Evolutionary conservation across 2,797 vertebrate genomes (phyloP).

Genomic region (Neosalanx taihuensis): DNA sequence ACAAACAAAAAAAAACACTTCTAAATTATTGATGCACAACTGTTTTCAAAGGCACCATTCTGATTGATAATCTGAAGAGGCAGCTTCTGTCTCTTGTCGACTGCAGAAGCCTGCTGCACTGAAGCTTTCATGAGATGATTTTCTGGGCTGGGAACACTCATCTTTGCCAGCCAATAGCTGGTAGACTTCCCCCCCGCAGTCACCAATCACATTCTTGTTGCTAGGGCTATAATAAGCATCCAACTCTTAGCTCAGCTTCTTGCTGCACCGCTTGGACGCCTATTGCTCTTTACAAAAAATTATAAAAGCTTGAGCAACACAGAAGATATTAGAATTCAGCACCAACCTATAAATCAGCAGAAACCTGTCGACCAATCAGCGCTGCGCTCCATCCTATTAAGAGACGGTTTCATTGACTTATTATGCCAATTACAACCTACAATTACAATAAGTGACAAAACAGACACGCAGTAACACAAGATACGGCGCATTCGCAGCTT

Average conservation of each 20-base stretch:
- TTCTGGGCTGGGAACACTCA: constrained; percentile 65
- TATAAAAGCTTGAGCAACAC: constrained; percentile 48
- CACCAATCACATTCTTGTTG: constrained; percentile 75
- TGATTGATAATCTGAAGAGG: constrained; percentile 51
- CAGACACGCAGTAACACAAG: constrained; percentile 11
- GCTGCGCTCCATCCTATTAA: constrained; percentile 41
- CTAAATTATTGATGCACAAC: constrained; percentile 31
- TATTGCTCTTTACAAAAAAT: constrained; percentile 66
- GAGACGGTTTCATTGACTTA: constrained; percentile 29
- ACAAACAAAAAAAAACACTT: constrained; percentile 3
- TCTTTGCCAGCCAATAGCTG: constrained; percentile 69
- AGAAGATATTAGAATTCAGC: constrained; percentile 60
- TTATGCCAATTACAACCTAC: constrained; percentile 33
- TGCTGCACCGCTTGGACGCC: constrained; percentile 70
- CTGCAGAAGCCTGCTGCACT: constrained; percentile 72
- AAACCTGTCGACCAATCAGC: constrained; percentile 35
- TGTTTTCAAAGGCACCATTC: constrained; percentile 27
- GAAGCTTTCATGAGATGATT: constrained; percentile 74
- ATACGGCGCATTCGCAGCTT: neutral
- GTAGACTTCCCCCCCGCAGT: constrained; percentile 44
- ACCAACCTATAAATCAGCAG: constrained; percentile 24
- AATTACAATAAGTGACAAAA: constrained; percentile 21
- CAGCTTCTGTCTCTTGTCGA: constrained; percentile 44
- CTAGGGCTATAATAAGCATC: constrained; percentile 76
- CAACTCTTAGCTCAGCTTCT: constrained; percentile 58